Conservation (phyloP, 37 sponge, comb jelly and placozoan species). For the Tethya wilhelma region DNA sequence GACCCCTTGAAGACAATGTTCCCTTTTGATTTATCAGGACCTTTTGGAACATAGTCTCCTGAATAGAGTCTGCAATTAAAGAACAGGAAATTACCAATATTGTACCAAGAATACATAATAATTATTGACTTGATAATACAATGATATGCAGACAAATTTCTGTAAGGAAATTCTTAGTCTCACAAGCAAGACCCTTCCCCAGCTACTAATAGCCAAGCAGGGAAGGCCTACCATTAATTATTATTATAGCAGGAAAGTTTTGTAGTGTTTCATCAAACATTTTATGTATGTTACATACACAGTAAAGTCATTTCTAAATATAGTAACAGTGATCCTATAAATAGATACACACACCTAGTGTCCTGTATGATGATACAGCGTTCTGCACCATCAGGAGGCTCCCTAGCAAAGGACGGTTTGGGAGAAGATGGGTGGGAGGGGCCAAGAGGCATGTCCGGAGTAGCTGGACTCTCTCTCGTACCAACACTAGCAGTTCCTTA, state of each 20-base stretch:
- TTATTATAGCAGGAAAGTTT: too few species aligned
- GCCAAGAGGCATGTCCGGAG: not conserved
- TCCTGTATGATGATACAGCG: constrained; percentile 42
- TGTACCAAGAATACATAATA: too few species aligned
- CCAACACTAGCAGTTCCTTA: not conserved
- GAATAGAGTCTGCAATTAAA: too few species aligned
- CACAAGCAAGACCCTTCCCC: too few species aligned
- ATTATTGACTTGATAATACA: too few species aligned
- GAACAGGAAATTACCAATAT: too few species aligned
- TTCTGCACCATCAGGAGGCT: constrained; percentile 74
- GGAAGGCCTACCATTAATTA: too few species aligned
- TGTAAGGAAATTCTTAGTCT: too few species aligned
- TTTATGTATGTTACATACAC: too few species aligned
- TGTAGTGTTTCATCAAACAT: too few species aligned
- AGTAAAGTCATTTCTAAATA: not conserved
- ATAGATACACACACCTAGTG: constrained; percentile 13
- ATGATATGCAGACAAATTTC: too few species aligned
- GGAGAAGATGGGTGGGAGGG: constrained; percentile 46
- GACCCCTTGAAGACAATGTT: constrained; percentile 59
- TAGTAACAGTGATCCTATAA: not conserved
- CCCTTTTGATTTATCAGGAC: constrained; percentile 60
- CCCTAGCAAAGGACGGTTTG: constrained; percentile 59
- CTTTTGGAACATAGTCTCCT: constrained; percentile 11
- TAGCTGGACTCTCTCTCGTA: constrained; percentile 3
- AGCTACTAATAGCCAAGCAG: too few species aligned